Base-by-base conservation (phyloP, 2,797 vertebrate genomes). In the Urosaurus nigricauda region DNA sequence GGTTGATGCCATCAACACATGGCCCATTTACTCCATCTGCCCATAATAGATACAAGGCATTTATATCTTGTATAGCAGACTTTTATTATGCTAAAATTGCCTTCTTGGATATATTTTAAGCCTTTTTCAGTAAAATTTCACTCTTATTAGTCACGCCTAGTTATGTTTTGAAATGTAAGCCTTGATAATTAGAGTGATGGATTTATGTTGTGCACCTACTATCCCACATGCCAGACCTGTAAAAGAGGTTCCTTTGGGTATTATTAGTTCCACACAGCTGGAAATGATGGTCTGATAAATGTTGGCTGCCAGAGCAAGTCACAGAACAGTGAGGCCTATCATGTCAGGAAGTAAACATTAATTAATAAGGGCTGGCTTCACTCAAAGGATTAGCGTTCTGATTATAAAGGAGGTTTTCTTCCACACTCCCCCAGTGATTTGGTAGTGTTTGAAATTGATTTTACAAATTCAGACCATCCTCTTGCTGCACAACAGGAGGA, bases 231-330 rank as follows among this genome's bases (percentile, higher is more conserved):
- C 79, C 92, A 21, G 75, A 91, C 88, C 84, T 91, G 88, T 91
- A 0, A 47, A 94, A 95, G 79, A 92, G 88, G 85, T 47, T 91
- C 94, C 90, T 95, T 93, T 79, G 92, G 87, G 92, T 86, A 63
- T 82, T 83, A 91, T 95, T 92, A 95, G 94, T 95, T 96, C 90
- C 94, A 95, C 92, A 2, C 0, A 93, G 88, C 93, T 94, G 94
- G 92, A 51, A 90, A 91, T 93, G 89, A 92, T 4, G 84, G 91
- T 24, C 90, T 88, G 87, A 84, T 93, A 87, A 3, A 91, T 13
- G 70, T 70, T 83, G 83, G 74, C 83, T 3, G 0, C 53, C 43
- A 84, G 63, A 92, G 84, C 84, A 74, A 90, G 86, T 68, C 90
- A 91, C 63, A 88, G 65, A 89, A 91, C 0, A 89, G 88, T 0